Conservation (phyloP, 2,888 invertebrate species). For the Hypolimnas misippus region DNA sequence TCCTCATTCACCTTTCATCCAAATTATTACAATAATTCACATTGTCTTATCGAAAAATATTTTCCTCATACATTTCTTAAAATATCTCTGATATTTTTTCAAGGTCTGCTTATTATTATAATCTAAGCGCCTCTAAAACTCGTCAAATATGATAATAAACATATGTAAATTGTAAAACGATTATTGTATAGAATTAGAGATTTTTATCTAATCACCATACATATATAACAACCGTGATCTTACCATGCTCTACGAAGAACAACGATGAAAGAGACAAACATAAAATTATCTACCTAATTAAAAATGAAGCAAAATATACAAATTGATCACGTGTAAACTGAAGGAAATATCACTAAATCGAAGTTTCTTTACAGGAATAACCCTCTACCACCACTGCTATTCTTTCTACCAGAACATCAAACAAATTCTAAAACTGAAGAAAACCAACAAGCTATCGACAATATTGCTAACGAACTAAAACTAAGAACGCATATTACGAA, state of each 20-base stretch:
- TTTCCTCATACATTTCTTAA: too few species aligned
- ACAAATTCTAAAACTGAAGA: constrained; percentile 22
- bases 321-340: not conserved
- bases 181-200: not conserved
- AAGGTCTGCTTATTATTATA: too few species aligned
- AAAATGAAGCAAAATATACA: not conserved
- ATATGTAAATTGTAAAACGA: too few species aligned
- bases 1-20: too few species aligned
- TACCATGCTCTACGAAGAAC: not conserved
- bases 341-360: not conserved
- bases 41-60: too few species aligned
- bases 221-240: not conserved
- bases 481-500: constrained; percentile 39
- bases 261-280: not conserved
- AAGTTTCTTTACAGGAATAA: constrained; percentile 50
- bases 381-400: constrained; percentile 54
- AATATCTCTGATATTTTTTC: too few species aligned
- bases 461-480: constrained; percentile 20
- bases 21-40: too few species aligned
- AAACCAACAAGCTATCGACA: constrained; percentile 20
- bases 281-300: not conserved
- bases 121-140: too few species aligned
- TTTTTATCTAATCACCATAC: constrained; percentile 6
- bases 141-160: too few species aligned
- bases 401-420: constrained; percentile 56